Conservation (phyloP, 2,113 vertebrate genomes). For the Fregata magnificens region DNA sequence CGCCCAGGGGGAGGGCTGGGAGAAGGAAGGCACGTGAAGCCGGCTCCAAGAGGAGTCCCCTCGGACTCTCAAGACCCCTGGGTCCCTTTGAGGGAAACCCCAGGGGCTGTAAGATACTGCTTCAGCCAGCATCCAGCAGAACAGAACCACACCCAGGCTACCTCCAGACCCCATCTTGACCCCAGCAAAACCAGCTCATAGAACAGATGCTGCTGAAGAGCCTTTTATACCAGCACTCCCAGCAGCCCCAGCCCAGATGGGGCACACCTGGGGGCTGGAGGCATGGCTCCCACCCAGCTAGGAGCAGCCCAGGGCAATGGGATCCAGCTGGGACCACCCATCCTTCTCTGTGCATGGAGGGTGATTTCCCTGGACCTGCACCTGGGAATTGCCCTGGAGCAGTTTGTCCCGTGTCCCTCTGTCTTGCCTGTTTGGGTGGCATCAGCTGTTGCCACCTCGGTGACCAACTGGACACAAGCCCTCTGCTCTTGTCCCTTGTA, state of each 20-base stretch:
- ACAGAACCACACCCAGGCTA: not conserved
- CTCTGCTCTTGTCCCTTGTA: not conserved
- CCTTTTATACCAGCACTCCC: not conserved
- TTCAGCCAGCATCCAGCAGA: not conserved
- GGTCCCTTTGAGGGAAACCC: not conserved
- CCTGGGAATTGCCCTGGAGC: not conserved
- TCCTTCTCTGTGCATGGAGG: not conserved
- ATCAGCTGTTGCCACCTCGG: rapidly evolving
- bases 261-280: not conserved
- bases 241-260: not conserved
- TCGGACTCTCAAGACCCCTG: not conserved
- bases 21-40: not conserved
- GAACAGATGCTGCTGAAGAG: not conserved
- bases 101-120: not conserved
- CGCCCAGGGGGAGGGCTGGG: not conserved
- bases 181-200: not conserved
- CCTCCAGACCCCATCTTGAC: not conserved
- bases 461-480: not conserved
- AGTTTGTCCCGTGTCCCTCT: not conserved
- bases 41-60: not conserved
- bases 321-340: not conserved
- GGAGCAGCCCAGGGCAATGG: not conserved
- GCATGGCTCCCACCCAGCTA: not conserved
- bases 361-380: not conserved
- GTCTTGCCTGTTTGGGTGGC: not conserved